Conservation (phyloP, 92 coral and sea anemone genomes). For the Bergia sp. region DNA sequence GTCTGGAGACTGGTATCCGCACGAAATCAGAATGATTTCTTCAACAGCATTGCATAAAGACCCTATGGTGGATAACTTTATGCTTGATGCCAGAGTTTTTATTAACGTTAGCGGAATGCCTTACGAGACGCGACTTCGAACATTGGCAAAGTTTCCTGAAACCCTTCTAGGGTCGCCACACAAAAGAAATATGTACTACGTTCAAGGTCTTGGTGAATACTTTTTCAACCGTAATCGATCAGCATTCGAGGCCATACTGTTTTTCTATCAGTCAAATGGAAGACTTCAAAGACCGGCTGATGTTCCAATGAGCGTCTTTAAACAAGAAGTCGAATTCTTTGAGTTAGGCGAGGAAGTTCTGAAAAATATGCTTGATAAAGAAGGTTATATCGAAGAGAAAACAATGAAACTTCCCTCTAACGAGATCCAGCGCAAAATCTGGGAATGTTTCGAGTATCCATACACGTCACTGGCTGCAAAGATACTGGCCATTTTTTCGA, state of each 20-base stretch:
- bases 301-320: constrained; percentile 88
- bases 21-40: constrained; percentile 21
- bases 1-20: neutral
- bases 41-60: constrained; percentile 1
- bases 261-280: constrained; percentile 94
- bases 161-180: constrained; percentile 89
- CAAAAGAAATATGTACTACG: constrained; percentile 83
- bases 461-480: constrained; percentile 83
- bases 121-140: constrained; percentile 87
- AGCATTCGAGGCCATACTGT: constrained; percentile 95
- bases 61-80: neutral
- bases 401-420: constrained; percentile 66
- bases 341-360: constrained; percentile 91
- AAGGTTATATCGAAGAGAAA: constrained; percentile 81
- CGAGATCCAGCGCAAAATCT: constrained; percentile 71
- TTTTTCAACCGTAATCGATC: constrained; percentile 95
- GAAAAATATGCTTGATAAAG: constrained; percentile 74
- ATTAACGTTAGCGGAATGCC: constrained; percentile 98
- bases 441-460: constrained; percentile 98
- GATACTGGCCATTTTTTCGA: constrained; percentile 76
- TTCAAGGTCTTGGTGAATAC: constrained; percentile 74
- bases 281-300: constrained; percentile 88
- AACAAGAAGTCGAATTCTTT: constrained; percentile 92
- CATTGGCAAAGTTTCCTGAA: constrained; percentile 86
- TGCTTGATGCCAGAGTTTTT: constrained; percentile 86